Evolutionary conservation across 2,113 vertebrate genomes (phyloP).

Genomic region (Chamaetylas fuelleborni): DNA sequence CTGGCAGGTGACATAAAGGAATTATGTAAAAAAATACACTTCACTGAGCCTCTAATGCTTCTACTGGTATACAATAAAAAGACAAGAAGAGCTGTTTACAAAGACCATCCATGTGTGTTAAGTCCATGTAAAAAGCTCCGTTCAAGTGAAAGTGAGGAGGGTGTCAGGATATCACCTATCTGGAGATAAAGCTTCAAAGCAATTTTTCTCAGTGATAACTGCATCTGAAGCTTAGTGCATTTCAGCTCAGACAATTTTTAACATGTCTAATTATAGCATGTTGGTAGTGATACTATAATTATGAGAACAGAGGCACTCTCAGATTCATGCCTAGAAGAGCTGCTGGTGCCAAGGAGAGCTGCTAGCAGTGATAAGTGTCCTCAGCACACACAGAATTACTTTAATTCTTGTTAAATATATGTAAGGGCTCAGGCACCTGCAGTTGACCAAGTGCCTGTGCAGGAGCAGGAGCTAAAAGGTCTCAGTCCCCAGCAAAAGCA

Average conservation of each 20-base stretch:
- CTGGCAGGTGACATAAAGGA: background rate
- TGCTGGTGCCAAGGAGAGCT: background rate
- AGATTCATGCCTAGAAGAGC: background rate
- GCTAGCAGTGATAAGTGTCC: background rate
- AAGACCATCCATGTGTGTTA: background rate
- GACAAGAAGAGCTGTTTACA: background rate
- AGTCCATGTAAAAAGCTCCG: background rate
- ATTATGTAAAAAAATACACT: background rate
- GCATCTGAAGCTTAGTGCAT: background rate
- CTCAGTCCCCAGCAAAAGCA: background rate
- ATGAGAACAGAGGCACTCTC: background rate
- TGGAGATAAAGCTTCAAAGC: background rate
- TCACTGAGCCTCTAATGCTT: background rate
- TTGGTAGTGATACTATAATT: background rate
- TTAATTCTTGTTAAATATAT: background rate
- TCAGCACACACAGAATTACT: background rate
- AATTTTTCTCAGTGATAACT: background rate
- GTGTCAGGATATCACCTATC: background rate
- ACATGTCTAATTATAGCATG: slow-evolving; percentile 22
- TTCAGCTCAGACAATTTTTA: slow-evolving; percentile 36
- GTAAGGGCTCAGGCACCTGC: background rate
- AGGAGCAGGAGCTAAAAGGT: background rate
- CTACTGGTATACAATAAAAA: background rate
- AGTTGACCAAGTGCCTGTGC: background rate
- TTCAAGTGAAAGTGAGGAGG: background rate